Evolutionary conservation across 2,113 vertebrate genomes (phyloP).

Genomic region (Coregonus clupeaformis): DNA sequence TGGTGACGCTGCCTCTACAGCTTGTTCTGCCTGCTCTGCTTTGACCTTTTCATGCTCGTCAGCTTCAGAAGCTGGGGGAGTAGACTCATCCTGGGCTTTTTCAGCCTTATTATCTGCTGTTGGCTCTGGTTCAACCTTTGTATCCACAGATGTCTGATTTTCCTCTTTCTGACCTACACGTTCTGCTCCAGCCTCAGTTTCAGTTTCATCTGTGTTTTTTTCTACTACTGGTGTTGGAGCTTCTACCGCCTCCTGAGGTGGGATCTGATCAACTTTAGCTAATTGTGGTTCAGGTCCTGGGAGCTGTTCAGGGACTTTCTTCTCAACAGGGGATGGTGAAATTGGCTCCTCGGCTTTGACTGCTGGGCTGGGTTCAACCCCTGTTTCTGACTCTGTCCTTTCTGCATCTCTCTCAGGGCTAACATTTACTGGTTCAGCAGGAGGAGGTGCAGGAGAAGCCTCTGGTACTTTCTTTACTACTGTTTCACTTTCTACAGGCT

Average conservation of each 20-base stretch:
- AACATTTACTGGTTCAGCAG: conserved; percentile 21
- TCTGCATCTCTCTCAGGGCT: conserved; percentile 20
- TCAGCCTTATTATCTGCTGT: conserved; percentile 20
- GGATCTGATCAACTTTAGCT: background rate
- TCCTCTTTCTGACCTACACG: conserved; percentile 4
- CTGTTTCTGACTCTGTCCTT: conserved; percentile 27
- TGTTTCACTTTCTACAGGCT: background rate
- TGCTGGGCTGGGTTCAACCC: background rate
- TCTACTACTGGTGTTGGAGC: conserved; percentile 5
- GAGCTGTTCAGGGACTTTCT: conserved; percentile 17
- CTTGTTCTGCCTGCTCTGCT: conserved; percentile 20
- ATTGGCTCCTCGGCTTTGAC: background rate
- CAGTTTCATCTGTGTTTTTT: conserved; percentile 8
- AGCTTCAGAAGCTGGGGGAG: conserved; percentile 6
- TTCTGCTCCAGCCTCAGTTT: conserved; percentile 7
- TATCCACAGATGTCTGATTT: conserved; percentile 12
- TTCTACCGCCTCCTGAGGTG: conserved; percentile 1
- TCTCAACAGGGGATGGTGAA: conserved; percentile 1
- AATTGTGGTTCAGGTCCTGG: conserved; percentile 6
- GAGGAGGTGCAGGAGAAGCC: background rate
- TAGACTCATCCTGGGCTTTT: conserved; percentile 8
- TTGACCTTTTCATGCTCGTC: conserved; percentile 35
- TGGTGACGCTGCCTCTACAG: conserved; percentile 11
- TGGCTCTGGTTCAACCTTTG: conserved; percentile 9
- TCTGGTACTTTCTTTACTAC: background rate